Evolutionary conservation across 1,140 invertebrate genomes (phyloP), one percentile per base, ranked within the genome.

Genomic region (Ceratina australensis): DNA sequence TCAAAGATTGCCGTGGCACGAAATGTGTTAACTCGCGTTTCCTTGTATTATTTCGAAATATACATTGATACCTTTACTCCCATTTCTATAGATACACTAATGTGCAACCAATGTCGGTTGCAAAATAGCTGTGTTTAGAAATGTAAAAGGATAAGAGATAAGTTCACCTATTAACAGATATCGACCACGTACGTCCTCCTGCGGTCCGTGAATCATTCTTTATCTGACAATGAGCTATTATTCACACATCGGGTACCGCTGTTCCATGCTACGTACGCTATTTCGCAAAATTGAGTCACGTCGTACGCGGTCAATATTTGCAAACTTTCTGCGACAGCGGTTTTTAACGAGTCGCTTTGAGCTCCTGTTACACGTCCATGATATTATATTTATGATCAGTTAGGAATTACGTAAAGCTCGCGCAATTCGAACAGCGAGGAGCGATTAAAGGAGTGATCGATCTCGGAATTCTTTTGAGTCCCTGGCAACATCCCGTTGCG

Each of bases 391-490:
- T 18, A 69, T 16, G 26, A 33, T 8, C 8, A 42, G 13, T 20
- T 0, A 2, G 7, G n/a, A 1, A 2, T 56, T 69, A 12, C 26
- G 54, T 47, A 59, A 57, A 16, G 28, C 13, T 42, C n/a, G 12
- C 13, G 16, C 52, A n/a, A 54, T n/a, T n/a, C n/a, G n/a, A n/a
- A n/a, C n/a, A n/a, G n/a, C n/a, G n/a, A n/a, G n/a, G n/a, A 3
- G 8, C 15, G 28, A 66, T 66, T 26, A 26, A 66, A 26, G 26
- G 33, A 71, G 47, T 59, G 56, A 71, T 59, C 68, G 68, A 71
- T 50, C 20, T 15, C 20, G 10, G 64, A 57, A 49, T 42, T 22
- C 22, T 56, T 64, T 47, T 18, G 22, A 57, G 49, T 42, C 59
- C 50, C 50, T 26, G 52, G 26, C 61, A 65, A 26, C 50, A 12